Base-by-base conservation (phyloP, 1,140 invertebrate species). In the Drosophila equinoxialis region DNA sequence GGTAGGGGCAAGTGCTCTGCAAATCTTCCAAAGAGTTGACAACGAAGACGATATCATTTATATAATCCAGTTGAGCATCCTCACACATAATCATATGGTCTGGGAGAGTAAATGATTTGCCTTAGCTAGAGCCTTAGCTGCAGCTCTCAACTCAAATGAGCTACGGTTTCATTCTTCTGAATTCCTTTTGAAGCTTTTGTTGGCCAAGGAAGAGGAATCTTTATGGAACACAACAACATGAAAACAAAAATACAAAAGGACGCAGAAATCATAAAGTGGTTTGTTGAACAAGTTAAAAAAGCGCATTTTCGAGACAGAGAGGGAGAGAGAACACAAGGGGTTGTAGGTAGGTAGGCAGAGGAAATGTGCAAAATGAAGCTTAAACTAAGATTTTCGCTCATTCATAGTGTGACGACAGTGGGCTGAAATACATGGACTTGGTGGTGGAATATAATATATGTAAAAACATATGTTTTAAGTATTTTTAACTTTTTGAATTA, bases 201-300 rank as follows among this genome's bases (percentile, higher is more conserved):
- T 89, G 80, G 66, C 75, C 70, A 69, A 30, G 66, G 77, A 81
- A 71, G 80, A 89, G 81, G 77, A 89, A 80, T 87, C 80, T 78
- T 84, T 74, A 76, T 68, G 65, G 74, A 82, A 83, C 83, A 89
- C 70, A 81, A 89, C 70, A 81, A 80, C 64, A 58, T 68, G 74
- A 62, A 75, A 71, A 54, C 57, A 62, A 71, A 30, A 48, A 59
- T 42, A 30, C 48, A 59, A 87, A 87, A 89, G 84, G 84, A 89
- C 74, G 74, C 71, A 81, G 59, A 90, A 89, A 89, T 89, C 85
- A 89, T 89, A 89, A 87, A 87, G 83, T 90, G 85, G 85, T 84
- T 89, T 79, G 30, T 30, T 77, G 80, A 84, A 78, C 85, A 89
- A 89, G 80, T 89, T 87, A 70, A 89, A 81, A 89, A 89, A 74